Conservation (phyloP, 2,888 invertebrate genomes). For the Ashinkailepas kermadecensis region DNA sequence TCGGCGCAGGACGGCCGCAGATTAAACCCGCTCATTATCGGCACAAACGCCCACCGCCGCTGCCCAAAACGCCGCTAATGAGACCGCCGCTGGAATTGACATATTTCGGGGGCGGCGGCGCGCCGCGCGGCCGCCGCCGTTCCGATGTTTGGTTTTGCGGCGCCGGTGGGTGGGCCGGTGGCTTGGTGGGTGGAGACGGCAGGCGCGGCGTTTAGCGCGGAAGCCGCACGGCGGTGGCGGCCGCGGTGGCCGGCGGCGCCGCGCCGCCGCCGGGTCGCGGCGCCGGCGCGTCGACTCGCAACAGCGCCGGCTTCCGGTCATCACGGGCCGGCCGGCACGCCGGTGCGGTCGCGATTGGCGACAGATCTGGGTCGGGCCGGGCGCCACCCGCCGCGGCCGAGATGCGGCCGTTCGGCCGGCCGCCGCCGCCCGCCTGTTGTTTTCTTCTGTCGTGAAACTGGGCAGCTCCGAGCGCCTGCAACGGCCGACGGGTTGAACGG, state of each 20-base stretch:
- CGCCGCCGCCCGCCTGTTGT: background rate
- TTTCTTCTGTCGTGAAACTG: background rate
- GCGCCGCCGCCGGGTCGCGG: background rate
- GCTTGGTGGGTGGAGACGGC: background rate
- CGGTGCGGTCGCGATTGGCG: background rate
- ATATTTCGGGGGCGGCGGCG: background rate
- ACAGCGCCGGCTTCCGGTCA: too few species aligned
- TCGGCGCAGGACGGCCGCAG: background rate
- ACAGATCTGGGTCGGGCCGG: background rate
- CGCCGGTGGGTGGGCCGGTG: conserved; percentile 11
- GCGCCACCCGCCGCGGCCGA: background rate
- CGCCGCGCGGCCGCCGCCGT: background rate
- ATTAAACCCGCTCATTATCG: conserved; percentile 1
- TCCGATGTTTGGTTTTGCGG: background rate
- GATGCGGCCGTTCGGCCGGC: background rate
- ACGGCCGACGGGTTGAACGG: background rate
- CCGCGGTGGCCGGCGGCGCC: background rate
- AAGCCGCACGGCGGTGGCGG: background rate
- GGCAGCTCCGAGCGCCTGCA: background rate
- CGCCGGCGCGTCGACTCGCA: too few species aligned
- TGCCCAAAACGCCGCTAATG: background rate
- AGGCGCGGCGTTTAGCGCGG: background rate
- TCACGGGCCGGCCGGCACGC: background rate
- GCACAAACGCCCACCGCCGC: background rate
- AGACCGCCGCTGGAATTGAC: background rate